Evolutionary conservation across 2,113 vertebrate genomes (phyloP), one percentile per base, ranked within the genome.

Genomic region (Daphoenositta chrysoptera): DNA sequence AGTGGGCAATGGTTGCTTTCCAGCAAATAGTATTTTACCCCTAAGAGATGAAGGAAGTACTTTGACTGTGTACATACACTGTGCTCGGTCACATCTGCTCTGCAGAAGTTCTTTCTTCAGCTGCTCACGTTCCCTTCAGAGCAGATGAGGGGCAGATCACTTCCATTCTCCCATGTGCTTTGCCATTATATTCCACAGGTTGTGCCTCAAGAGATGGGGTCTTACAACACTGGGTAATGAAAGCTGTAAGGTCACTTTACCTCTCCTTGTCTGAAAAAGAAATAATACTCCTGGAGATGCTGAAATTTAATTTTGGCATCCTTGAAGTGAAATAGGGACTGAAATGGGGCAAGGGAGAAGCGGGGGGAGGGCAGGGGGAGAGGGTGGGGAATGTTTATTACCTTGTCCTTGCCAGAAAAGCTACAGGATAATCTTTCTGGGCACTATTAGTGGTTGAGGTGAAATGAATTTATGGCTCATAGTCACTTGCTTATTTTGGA

Each of bases 401-500:
- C 66, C 11, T 82, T 51, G n/a, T 73, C 53, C 45, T 84, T 78
- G 93, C 78, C 73, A 86, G 61, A 79, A 79, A 83, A 94, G 33
- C 56, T 80, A 68, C 84, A 90, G 53, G 39, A 81, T 72, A 51
- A 64, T 40, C 48, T 81, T 87, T 87, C 66, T 85, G 84, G 48
- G 48, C 65, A 68, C 42, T 87, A 28, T 87, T 92, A 92, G 51
- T 15, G 66, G 61, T 77, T 79, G 72, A 96, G 61, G 84, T 68
- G 78, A 88, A 87, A 47, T 83, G 75, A 89, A 95, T 93, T 92
- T 93, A 89, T 93, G 64, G 56, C 22, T 91, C 14, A 70, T 77
- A 95, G 81, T 77, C 95, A 76, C 79, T 85, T 83, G 61, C 23
- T 96, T 90, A 60, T 90, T 96, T 95, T 95, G 93, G 85, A 97